Conservation (phyloP, 2,888 invertebrate genomes). For the Tolmerus cingulatus region DNA sequence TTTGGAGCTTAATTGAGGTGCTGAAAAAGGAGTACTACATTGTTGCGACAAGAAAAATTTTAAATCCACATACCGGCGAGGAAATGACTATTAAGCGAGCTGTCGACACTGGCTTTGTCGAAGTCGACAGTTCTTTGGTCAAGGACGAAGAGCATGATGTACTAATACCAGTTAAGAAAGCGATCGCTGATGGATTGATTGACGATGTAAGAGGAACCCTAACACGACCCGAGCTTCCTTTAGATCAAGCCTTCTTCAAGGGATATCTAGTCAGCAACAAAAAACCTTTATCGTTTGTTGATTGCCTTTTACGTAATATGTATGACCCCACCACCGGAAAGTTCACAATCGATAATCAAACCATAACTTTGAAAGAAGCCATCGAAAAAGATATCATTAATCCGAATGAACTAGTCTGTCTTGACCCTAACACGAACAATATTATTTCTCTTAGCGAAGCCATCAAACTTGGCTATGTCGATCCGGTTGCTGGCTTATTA, state of each 20-base stretch:
- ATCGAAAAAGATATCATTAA: constrained; percentile 79
- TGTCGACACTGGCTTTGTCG: constrained; percentile 74
- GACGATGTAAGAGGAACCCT: constrained; percentile 76
- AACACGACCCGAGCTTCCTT: constrained; percentile 73
- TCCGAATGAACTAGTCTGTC: constrained; percentile 77
- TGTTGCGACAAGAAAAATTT: constrained; percentile 75
- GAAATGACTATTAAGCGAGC: constrained; percentile 79
- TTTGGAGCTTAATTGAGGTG: constrained; percentile 76
- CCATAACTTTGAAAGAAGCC: constrained; percentile 77
- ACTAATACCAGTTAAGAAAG: constrained; percentile 74
- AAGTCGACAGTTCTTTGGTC: constrained; percentile 75
- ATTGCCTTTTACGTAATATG: constrained; percentile 81
- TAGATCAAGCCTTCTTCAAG: constrained; percentile 82
- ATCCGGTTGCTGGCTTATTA: constrained; percentile 81
- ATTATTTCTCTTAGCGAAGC: constrained; percentile 83
- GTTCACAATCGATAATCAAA: constrained; percentile 73
- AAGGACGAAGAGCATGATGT: constrained; percentile 75
- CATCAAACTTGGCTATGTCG: constrained; percentile 77
- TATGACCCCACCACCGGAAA: constrained; percentile 80
- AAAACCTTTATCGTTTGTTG: constrained; percentile 83
- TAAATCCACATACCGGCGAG: constrained; percentile 79
- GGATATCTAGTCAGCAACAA: constrained; percentile 81
- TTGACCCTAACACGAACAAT: constrained; percentile 81
- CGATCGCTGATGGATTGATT: constrained; percentile 73
- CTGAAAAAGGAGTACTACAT: constrained; percentile 81